A percentile compares a stretch with the other conserved stretches of the same genome.
These are phyloP conservation scores for Indri indri DNA, from an alignment of 2,113 vertebrate genomes.

Conservation along the genomic window DNA sequence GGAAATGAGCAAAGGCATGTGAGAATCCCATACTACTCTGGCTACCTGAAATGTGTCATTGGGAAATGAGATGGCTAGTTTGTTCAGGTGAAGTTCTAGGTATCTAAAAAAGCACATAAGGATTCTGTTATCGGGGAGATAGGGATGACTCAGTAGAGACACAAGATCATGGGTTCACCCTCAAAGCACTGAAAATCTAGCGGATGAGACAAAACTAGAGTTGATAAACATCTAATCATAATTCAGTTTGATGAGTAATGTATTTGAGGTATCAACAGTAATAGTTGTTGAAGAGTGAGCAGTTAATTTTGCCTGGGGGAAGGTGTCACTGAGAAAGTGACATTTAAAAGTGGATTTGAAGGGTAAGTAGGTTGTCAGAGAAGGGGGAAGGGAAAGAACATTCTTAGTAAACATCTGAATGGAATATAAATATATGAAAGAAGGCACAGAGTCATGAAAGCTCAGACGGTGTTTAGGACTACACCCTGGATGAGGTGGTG, in stretches of 20 bases:
- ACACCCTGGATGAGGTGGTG: neutral
- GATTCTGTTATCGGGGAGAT: neutral
- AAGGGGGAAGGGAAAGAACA: neutral
- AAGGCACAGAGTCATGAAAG: neutral
- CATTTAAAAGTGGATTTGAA: neutral
- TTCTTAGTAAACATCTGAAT: neutral
- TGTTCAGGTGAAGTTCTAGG: neutral
- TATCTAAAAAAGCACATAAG: neutral
- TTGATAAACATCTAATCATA: neutral
- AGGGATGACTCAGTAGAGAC: neutral
- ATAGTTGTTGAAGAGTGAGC: neutral
- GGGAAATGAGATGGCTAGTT: neutral
- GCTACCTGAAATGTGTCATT: neutral
- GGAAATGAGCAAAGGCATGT: neutral
- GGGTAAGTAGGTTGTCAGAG: neutral
- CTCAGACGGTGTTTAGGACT: neutral
- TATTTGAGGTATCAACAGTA: neutral
- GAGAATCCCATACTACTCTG: neutral
- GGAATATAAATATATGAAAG: neutral
- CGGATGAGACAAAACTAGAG: neutral
- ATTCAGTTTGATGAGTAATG: neutral
- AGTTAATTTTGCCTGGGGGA: slow-evolving; percentile 10
- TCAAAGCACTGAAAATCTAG: neutral
- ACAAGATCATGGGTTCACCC: neutral
- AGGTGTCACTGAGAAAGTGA: neutral